Percentiles rank a stretch among this genome's conserved stretches.
Evolutionary conservation across 1,140 invertebrate species (phyloP).

Genomic region (Bombyx mandarina): DNA sequence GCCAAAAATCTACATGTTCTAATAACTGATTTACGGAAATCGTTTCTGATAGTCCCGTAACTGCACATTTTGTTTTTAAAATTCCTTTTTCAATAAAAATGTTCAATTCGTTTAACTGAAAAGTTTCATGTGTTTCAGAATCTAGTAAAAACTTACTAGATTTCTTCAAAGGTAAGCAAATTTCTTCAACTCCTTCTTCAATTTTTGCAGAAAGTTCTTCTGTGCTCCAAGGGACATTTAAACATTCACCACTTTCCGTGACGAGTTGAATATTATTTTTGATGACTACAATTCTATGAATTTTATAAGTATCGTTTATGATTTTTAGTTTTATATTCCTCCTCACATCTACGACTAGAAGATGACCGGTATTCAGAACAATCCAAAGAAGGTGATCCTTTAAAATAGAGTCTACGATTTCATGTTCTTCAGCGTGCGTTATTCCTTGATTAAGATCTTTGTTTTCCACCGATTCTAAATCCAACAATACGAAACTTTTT

Average conservation of each 20-base stretch:
- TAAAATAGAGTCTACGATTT: conserved; percentile 32
- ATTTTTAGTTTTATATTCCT: conserved; percentile 27
- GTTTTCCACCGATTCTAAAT: conserved; percentile 17
- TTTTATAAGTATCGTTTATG: conserved; percentile 34
- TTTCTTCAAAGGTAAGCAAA: conserved; percentile 32
- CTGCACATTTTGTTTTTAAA: conserved; percentile 34
- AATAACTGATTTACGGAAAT: conserved; percentile 20
- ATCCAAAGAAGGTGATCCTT: conserved; percentile 40
- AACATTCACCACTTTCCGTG: conserved; percentile 48
- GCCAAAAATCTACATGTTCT: conserved; percentile 33
- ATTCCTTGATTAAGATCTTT: conserved; percentile 11
- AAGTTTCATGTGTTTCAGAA: conserved; percentile 4
- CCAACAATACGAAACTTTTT: conserved; percentile 21
- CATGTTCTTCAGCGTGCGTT: conserved; percentile 20
- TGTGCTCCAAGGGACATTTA: conserved; percentile 18
- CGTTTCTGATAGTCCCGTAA: conserved; percentile 30
- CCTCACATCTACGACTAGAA: conserved; percentile 30
- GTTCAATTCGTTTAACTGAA: conserved; percentile 22
- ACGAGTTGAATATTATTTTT: conserved; percentile 32
- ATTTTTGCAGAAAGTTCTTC: conserved; percentile 29
- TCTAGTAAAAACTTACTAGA: conserved; percentile 2
- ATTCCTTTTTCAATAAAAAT: conserved; percentile 24
- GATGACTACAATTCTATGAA: conserved; percentile 23
- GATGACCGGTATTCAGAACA: conserved; percentile 33
- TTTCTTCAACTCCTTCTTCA: conserved; percentile 16